Evolutionary conservation across 2,888 invertebrate genomes (phyloP), one percentile per base, ranked within the genome.

Genomic region (Drepana falcataria): DNA sequence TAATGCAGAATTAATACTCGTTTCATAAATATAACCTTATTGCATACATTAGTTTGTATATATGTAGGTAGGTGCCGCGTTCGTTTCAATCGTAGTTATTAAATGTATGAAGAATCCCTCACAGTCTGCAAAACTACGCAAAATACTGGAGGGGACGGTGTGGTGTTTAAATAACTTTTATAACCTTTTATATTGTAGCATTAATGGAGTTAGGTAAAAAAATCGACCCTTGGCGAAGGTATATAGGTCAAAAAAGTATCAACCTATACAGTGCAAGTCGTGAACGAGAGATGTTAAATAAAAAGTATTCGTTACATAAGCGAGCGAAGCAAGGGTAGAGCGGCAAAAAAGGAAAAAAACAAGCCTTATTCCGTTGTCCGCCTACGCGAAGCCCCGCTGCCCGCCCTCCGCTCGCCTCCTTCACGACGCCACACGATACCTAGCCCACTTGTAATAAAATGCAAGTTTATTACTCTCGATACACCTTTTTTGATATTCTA

Each of bases 261-360:
- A 74, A 70, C 71, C 68, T 81, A 87, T 88, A 87, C 83, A 81
- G 77, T 77, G 75, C 76, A 72, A 73, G 69, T 72, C 73, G 71
- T 70, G 77, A 74, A 70, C 69, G 66, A 69, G 75, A 78, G 75
- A 78, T 71, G 67, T 70, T 77, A 81, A 83, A 83, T 77, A 83
- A 84, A 83, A 79, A 75, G 75, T 80, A 70, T 66, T 68, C 56
- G 64, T 66, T 73, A 82, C 77, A 80, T 79, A 81, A 75, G 73
- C 73, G 61, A 67, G 75, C 66, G 66, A 71, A 68, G 81, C 79
- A 81, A 85, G 85, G 85, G 83, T 83, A 79, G 71, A 79, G 84
- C 83, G 71, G 84, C 83, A 88, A 89, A 90, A 88, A 88, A 84
- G 70, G 74, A 71, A 83, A 79, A 83, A 85, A 81, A 72, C 65